These are phyloP conservation scores for Embiotoca jacksoni DNA, from an alignment of 2,113 vertebrate genomes.

Conservation along the genomic window DNA sequence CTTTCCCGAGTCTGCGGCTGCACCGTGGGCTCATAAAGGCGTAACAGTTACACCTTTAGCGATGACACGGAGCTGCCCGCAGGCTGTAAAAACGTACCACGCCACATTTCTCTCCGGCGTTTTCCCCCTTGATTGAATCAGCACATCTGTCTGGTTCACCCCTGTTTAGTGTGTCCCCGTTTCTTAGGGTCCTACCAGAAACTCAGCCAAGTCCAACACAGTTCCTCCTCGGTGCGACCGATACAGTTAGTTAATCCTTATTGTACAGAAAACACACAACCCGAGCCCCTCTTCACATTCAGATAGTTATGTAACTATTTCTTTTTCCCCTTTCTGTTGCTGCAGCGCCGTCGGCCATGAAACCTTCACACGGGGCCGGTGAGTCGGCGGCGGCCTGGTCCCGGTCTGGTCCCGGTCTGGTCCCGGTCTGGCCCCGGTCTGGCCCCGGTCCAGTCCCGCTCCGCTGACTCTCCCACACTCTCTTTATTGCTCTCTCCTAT, in stretches of 20 bases:
- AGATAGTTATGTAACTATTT: conserved; percentile 24
- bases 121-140: conserved; percentile 17
- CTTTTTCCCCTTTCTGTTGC: conserved; percentile 2
- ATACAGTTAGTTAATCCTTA: conserved; percentile 53
- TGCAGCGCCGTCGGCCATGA: conserved; percentile 34
- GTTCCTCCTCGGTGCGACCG: conserved; percentile 38
- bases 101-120: conserved; percentile 35
- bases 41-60: conserved; percentile 8
- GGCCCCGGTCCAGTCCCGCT: background rate
- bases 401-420: background rate
- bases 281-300: conserved; percentile 18
- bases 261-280: conserved; percentile 45
- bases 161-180: conserved; percentile 13
- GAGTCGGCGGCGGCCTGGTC: background rate
- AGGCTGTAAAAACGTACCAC: conserved; percentile 32
- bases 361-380: conserved; percentile 46
- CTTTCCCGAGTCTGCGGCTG: background rate
- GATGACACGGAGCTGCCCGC: conserved; percentile 27
- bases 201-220: conserved; percentile 56
- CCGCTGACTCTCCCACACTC: conserved; percentile 22
- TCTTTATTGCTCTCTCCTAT: conserved; percentile 9
- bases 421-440: too few relatives aligned
- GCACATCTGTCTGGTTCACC: conserved; percentile 17
- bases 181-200: conserved; percentile 12
- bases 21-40: background rate